Base-by-base conservation (phyloP, 2,113 vertebrate species). In the Melanerpes formicivorus region DNA sequence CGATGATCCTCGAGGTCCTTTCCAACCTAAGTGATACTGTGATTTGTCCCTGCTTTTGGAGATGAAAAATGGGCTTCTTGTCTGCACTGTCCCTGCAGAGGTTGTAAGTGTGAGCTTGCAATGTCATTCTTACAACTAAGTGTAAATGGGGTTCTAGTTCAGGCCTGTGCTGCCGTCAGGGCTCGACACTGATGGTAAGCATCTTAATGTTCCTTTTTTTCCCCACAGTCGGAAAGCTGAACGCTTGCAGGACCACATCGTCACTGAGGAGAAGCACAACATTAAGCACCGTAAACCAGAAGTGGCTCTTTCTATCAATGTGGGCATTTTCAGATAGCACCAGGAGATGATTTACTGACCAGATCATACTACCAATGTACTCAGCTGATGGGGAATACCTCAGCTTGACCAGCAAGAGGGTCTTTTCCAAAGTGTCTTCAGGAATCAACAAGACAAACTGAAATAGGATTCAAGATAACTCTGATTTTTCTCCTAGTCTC, bases 241-340 rank as follows among this genome's bases (percentile, higher is more conserved):
- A 6, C 56, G 2, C 18, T 59, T 7, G 10, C 96, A 84, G 70
- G 95, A 88, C 5, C 66, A 63, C 1, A 1, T 63, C 4, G 26
- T 66, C 62, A 44, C 79, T 2, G 32, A 69, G 19, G 66, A 88
- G 18, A 96, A 73, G 62, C 63, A 23, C 10, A 32, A 44, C 26
- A 3, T 6, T 11, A 96, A 92, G 67, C 46, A 77, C 29, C 96
- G 75, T 5, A 97, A 95, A 60, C 96, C 97, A 7, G 98, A 98
- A 87, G 95, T 96, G 32, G 95, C 97, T 70, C 97, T 98, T 27
- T 98, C 98, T 62, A 98, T 98, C 95, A 97, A 91, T 0, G 98
- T 98, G 3, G 95, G 96, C 0, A 94, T 97, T 46, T 98, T 98
- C 97, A 96, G 97, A 95, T 98, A 98, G 92, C 90, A 50, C n/a